Evolutionary conservation across 1,140 invertebrate species (phyloP), one percentile per base, ranked within the genome.

Genomic region (Charaxes varanes): DNA sequence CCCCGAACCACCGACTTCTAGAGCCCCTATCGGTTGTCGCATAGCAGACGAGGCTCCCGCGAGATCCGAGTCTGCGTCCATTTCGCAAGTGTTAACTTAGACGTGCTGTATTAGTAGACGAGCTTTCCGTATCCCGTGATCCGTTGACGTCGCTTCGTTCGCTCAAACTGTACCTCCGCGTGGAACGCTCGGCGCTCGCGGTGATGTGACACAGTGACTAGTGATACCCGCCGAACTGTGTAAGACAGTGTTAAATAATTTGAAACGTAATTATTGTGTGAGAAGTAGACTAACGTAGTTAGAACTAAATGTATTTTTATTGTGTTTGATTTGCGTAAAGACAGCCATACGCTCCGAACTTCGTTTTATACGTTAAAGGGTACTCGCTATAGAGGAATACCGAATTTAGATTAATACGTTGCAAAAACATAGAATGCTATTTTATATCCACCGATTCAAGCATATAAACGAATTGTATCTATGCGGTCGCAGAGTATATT

Each of bases 1-100:
- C 64, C 55, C 8, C 54, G 54, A 54, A 74, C 62, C 13, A 78
- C 73, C 26, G 70, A 78, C 56, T 73, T 78, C 41, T 78, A 67
- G 42, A 11, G 10, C 4, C n/a, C n/a, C n/a, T n/a, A n/a, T n/a
- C n/a, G n/a, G n/a, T n/a, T n/a, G n/a, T n/a, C n/a, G n/a, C n/a
- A n/a, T n/a, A n/a, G n/a, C n/a, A n/a, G n/a, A n/a, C n/a, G n/a
- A n/a, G n/a, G n/a, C n/a, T n/a, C n/a, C n/a, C n/a, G n/a, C n/a
- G n/a, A n/a, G n/a, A n/a, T n/a, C n/a, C n/a, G n/a, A n/a, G n/a
- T n/a, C n/a, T n/a, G n/a, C n/a, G n/a, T n/a, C n/a, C n/a, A n/a
- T n/a, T n/a, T n/a, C n/a, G n/a, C n/a, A n/a, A n/a, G n/a, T n/a
- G n/a, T n/a, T n/a, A n/a, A n/a, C n/a, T n/a, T 32, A 21, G 11